Conservation (phyloP, 37 sponge, comb jelly and placozoan species). For the Geodia barretti region DNA sequence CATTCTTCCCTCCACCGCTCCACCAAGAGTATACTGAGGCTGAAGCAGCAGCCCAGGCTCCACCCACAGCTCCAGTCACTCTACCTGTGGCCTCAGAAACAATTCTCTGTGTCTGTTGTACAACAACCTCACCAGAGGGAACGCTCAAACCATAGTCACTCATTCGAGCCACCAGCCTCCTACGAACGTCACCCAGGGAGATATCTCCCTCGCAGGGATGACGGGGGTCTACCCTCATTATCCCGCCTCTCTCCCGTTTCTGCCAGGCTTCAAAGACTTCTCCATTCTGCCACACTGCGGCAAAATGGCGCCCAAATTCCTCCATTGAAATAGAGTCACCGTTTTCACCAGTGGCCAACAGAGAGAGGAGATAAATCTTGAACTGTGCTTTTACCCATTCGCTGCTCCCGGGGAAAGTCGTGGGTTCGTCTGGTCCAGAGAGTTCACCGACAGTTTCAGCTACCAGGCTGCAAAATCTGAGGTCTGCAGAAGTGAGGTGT, state of each 20-base stretch:
- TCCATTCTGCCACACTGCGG: slow-evolving; percentile 18
- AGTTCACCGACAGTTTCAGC: neutral
- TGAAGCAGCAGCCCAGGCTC: slow-evolving; percentile 50
- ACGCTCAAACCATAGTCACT: slow-evolving; percentile 45
- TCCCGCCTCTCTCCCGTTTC: neutral
- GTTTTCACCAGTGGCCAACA: slow-evolving; percentile 31
- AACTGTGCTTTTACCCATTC: slow-evolving; percentile 76
- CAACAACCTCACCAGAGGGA: slow-evolving; percentile 33
- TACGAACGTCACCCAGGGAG: slow-evolving; percentile 41
- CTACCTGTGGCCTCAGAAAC: slow-evolving; percentile 11
- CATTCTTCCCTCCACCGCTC: slow-evolving; percentile 6
- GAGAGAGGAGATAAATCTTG: slow-evolving; percentile 52
- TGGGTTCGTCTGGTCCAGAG: neutral
- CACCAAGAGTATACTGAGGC: slow-evolving; percentile 42
- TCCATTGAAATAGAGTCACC: slow-evolving; percentile 8
- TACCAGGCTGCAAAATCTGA: slow-evolving; percentile 56
- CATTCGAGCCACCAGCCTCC: slow-evolving; percentile 45
- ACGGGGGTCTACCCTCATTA: slow-evolving; percentile 2
- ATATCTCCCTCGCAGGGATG: slow-evolving; percentile 56
- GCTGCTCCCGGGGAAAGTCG: slow-evolving; percentile 70
- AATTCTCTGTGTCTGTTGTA: slow-evolving; percentile 23
- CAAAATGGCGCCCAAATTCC: slow-evolving; percentile 61
- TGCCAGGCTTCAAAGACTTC: slow-evolving; percentile 34
- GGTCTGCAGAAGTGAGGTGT: slow-evolving; percentile 65
- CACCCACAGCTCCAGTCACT: slow-evolving; percentile 23